Evolutionary conservation across 2,797 vertebrate species (phyloP), one percentile per base, ranked within the genome.

Genomic region (Choloepus didactylus): DNA sequence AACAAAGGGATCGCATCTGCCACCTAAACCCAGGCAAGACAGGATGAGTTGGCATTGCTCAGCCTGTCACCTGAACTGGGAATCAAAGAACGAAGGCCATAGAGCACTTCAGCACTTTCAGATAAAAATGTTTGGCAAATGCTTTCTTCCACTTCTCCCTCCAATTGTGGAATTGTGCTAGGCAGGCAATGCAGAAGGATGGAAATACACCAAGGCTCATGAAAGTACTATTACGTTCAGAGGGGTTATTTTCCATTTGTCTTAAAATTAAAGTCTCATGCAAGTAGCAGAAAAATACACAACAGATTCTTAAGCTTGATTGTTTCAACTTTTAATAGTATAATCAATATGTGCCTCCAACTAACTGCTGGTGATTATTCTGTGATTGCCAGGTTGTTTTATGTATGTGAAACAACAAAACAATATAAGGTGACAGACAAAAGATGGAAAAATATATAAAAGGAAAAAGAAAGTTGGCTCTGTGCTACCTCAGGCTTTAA

Each of bases 381-480:
- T 6, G 8, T 92, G 97, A 96, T 97, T 97, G 96, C 96, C 95
- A 84, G 87, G 91, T 82, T 98, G 96, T 97, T 98, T 98, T 98
- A 98, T 98, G 97, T 97, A 92, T 35, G 96, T 93, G 98, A 96
- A 96, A 92, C 92, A 97, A 97, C 97, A 96, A 92, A 64, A 97
- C 98, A 98, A 98, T 98, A 97, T 97, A 97, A 98, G 96, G 96
- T 97, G 97, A 98, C 98, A 98, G 97, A 98, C 97, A 97, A 98
- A 98, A 98, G 97, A 98, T 98, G 98, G 97, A 98, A 97, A 98
- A 98, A 98, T 98, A 98, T 84, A 98, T 98, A 98, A 98, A 98
- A 97, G 60, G 0, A 0, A 0, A 64, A 90, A 6, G 25, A 82
- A 81, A 95, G 75, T 91, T 41, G 64, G 95, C 97, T 97, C 75